phyloP scores from a whole-genome alignment of 2,113 vertebrate species.

The Genyomyrus donnyi region DNA sequence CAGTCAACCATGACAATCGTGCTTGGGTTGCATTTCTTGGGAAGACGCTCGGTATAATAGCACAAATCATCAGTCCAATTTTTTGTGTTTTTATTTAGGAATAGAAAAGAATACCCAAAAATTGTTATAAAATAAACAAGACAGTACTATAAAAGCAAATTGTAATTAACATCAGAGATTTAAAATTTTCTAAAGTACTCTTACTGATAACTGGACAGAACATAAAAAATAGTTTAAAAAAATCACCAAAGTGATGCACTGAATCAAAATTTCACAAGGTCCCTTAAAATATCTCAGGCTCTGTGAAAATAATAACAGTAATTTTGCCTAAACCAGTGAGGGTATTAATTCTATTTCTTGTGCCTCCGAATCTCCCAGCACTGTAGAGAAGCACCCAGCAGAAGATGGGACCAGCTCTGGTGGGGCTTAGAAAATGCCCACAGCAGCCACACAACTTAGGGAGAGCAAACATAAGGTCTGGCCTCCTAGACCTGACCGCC shows the following conservation, averaged over 20 bases:
- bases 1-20: neutral
- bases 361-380: neutral
- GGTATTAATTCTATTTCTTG: neutral
- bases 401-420: neutral
- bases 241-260: neutral
- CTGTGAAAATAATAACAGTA: neutral
- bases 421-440: neutral
- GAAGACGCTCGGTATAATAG: neutral
- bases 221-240: neutral
- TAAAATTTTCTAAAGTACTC: neutral
- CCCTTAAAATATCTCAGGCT: neutral
- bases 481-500: neutral
- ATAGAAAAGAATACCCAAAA: neutral
- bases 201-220: neutral
- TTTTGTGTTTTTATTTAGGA: neutral
- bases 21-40: neutral
- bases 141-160: neutral
- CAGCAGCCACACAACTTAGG: neutral
- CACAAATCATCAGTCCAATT: neutral
- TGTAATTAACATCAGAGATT: neutral
- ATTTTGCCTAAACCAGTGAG: neutral
- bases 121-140: neutral
- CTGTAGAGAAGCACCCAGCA: neutral
- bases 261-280: neutral
- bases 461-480: neutral